phyloP scores from a whole-genome alignment of 2,113 vertebrate species.

The Corythornis madagascariensis region DNA sequence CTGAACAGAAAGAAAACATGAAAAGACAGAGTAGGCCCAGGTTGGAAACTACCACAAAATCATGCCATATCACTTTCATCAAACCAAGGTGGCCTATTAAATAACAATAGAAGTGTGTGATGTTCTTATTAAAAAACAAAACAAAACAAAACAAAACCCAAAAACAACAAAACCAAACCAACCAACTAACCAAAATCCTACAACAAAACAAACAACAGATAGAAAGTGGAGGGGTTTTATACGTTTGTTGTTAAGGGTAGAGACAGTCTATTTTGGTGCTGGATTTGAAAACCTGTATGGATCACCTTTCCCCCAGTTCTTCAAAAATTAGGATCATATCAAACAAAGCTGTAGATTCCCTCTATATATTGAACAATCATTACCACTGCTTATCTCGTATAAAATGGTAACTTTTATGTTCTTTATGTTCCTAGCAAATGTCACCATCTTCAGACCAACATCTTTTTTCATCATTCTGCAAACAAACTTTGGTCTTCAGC shows the following conservation, averaged over 20 bases:
- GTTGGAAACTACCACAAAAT: not conserved
- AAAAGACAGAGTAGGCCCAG: not conserved
- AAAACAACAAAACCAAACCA: not conserved
- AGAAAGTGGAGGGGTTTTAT: not conserved
- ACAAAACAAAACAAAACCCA: not conserved
- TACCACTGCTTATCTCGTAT: not conserved
- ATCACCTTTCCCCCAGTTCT: not conserved
- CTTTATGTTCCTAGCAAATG: slow-evolving; percentile 73
- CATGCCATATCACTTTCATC: not conserved
- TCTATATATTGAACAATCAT: not conserved
- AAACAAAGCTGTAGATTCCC: not conserved
- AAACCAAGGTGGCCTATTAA: not conserved
- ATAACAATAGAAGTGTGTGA: not conserved
- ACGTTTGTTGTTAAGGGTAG: not conserved
- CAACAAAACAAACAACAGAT: too few relatives aligned
- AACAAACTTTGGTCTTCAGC: slow-evolving; percentile 76
- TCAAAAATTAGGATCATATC: not conserved
- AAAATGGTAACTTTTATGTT: not conserved
- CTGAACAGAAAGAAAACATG: not conserved
- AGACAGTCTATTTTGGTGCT: not conserved
- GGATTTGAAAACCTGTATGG: not conserved
- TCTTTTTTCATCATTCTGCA: slow-evolving; percentile 83
- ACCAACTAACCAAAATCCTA: too few relatives aligned
- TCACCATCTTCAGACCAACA: slow-evolving; percentile 85
- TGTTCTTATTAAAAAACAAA: not conserved